Conservation (phyloP, 2,113 vertebrate species). For the Cyanistes caeruleus region DNA sequence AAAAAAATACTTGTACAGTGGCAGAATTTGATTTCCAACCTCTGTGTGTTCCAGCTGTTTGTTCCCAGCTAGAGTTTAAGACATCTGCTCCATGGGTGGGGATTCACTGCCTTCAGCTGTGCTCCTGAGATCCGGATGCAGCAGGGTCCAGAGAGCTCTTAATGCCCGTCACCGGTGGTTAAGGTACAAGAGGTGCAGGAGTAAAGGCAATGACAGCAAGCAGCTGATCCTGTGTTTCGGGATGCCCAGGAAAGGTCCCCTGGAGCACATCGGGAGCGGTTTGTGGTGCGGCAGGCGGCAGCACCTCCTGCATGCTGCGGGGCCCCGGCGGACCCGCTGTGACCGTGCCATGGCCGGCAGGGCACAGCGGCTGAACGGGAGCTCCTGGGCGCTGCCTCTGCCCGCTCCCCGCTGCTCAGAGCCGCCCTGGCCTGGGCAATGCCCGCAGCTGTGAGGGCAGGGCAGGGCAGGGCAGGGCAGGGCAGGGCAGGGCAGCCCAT, state of each 20-base stretch:
- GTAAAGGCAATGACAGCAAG: accelerated
- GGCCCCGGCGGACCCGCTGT: accelerated
- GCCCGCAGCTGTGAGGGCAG: background rate
- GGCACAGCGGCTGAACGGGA: accelerated
- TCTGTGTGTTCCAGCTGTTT: conserved; percentile 26
- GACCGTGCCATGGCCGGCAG: accelerated
- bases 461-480: no score
- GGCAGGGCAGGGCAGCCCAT: no score
- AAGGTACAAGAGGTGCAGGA: accelerated
- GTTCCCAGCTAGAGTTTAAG: background rate
- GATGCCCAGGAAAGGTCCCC: background rate
- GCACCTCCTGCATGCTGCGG: accelerated
- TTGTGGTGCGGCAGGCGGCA: background rate
- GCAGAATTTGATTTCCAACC: background rate
- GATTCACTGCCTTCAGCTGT: background rate
- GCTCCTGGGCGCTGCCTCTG: background rate
- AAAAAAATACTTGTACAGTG: background rate
- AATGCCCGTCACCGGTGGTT: accelerated
- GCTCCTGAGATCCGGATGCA: background rate
- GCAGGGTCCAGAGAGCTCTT: accelerated
- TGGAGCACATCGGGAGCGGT: accelerated
- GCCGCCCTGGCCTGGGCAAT: background rate
- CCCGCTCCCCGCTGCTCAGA: background rate
- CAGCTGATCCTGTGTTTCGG: background rate
- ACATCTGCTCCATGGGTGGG: background rate